A percentile compares a stretch with the other conserved stretches of the same genome.
These are phyloP conservation scores for Manis javanica DNA, from an alignment of 2,797 vertebrate species.

Conservation along the genomic window DNA sequence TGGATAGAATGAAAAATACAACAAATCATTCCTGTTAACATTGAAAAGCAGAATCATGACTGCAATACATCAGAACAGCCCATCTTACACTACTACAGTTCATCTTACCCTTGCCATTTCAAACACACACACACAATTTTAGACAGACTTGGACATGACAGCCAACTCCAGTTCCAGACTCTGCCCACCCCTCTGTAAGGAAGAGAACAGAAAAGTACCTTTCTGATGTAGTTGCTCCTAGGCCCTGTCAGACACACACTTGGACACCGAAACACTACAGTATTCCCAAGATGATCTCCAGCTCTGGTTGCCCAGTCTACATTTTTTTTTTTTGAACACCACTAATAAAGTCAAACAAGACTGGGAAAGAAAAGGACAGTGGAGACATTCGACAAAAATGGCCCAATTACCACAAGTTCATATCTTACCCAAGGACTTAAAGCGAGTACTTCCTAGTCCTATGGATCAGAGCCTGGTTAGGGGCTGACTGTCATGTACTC, in stretches of 20 bases:
- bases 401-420: slow-evolving; percentile 87
- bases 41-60: slow-evolving; percentile 78
- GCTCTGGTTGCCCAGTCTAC: slow-evolving; percentile 83
- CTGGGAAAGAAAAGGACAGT: slow-evolving; percentile 82
- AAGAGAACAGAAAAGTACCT: slow-evolving; percentile 88
- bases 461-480: slow-evolving; percentile 95
- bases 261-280: slow-evolving; percentile 85
- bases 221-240: slow-evolving; percentile 87
- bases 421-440: slow-evolving; percentile 89
- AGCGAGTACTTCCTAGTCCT: slow-evolving; percentile 83
- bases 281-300: slow-evolving; percentile 83
- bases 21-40: slow-evolving; percentile 72
- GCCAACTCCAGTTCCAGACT: slow-evolving; percentile 90
- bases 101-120: slow-evolving; percentile 89
- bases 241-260: slow-evolving; percentile 88
- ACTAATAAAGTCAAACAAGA: slow-evolving; percentile 83
- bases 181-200: slow-evolving; percentile 88
- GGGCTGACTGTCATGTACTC: slow-evolving; percentile 99
- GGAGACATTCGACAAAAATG: slow-evolving; percentile 81
- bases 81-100: slow-evolving; percentile 88
- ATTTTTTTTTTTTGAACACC: slow-evolving; percentile 73
- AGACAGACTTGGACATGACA: slow-evolving; percentile 90
- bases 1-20: slow-evolving; percentile 70
- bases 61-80: slow-evolving; percentile 81
- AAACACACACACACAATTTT: slow-evolving; percentile 82